A percentile compares a stretch with the other conserved stretches of the same genome.
Evolutionary conservation across 2,888 invertebrate genomes (phyloP).

Genomic region (Synergus umbraculus): DNA sequence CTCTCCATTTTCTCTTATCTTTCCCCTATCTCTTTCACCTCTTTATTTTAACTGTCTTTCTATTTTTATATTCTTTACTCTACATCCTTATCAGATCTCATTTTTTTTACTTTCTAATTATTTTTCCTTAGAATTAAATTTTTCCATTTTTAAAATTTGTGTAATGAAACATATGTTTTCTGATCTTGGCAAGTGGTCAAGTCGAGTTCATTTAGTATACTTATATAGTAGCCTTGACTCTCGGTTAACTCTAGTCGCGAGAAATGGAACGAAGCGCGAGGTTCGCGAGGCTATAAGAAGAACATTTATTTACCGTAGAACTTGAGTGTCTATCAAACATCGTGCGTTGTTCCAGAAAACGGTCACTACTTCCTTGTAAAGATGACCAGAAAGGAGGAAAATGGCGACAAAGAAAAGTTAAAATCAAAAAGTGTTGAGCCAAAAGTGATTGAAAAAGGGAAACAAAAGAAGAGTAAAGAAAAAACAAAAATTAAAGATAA

Average conservation of each 20-base stretch:
- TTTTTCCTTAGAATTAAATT: too few species aligned
- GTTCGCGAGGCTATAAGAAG: conserved; percentile 34
- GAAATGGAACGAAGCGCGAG: conserved; percentile 31
- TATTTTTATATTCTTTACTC: too few species aligned
- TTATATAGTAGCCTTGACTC: conserved; percentile 37
- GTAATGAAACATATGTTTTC: not conserved
- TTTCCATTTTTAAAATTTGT: too few species aligned
- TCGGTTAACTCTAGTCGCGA: conserved; percentile 10
- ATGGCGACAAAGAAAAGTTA: not conserved
- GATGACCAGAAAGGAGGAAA: not conserved
- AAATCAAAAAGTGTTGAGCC: conserved; percentile 7
- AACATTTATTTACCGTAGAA: conserved; percentile 26
- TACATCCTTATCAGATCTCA: too few species aligned
- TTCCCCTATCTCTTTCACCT: too few species aligned
- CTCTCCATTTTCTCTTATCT: too few species aligned
- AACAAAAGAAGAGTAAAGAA: not conserved
- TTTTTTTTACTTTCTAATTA: too few species aligned
- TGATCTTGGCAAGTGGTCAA: not conserved
- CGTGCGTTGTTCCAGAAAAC: conserved; percentile 18
- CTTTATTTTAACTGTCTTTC: too few species aligned
- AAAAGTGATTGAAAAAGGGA: conserved; percentile 16
- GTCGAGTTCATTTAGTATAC: conserved; percentile 8
- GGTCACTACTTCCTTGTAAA: not conserved
- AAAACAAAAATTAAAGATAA: conserved; percentile 59
- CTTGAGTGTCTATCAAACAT: conserved; percentile 27